Percentiles rank a stretch among this genome's conserved stretches.
phyloP scores from a whole-genome alignment of 2,113 vertebrate species.

The Bombycilla garrulus region DNA sequence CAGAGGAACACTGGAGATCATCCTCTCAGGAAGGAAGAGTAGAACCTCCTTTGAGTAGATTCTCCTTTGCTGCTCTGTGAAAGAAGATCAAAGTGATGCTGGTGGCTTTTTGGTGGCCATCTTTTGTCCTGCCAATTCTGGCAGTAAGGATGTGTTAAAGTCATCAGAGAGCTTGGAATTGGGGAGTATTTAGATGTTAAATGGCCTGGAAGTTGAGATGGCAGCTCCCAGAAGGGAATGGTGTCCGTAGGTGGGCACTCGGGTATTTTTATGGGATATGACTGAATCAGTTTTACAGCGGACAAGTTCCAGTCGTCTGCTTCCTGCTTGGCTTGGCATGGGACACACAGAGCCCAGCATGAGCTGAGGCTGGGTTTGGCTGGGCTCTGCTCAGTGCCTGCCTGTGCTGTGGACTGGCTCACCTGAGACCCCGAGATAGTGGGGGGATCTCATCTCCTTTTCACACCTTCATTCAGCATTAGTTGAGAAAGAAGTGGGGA shows the following conservation, averaged over 20 bases:
- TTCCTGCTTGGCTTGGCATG: conserved; percentile 45
- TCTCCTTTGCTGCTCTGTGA: neutral
- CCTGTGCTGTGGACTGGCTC: neutral
- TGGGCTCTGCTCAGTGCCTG: neutral
- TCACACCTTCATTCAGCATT: neutral
- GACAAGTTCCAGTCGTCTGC: neutral
- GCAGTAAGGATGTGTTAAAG: neutral
- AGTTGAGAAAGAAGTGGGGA: neutral
- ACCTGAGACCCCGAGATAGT: neutral
- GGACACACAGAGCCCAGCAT: neutral
- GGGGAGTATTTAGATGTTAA: neutral
- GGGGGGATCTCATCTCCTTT: neutral
- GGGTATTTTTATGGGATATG: conserved; percentile 42
- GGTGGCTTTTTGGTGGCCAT: neutral
- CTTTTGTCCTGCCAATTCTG: neutral
- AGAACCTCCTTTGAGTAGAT: neutral
- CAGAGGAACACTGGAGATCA: neutral
- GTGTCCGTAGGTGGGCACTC: neutral
- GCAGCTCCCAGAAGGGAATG: neutral
- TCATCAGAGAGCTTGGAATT: neutral
- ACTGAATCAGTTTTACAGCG: neutral
- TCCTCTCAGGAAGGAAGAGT: neutral
- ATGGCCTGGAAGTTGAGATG: neutral
- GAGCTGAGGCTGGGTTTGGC: neutral
- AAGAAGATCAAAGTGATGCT: neutral